Percentiles rank a stretch among this genome's conserved stretches.
phyloP scores from a whole-genome alignment of 2,797 vertebrate genomes.

The Falco columbarius region DNA sequence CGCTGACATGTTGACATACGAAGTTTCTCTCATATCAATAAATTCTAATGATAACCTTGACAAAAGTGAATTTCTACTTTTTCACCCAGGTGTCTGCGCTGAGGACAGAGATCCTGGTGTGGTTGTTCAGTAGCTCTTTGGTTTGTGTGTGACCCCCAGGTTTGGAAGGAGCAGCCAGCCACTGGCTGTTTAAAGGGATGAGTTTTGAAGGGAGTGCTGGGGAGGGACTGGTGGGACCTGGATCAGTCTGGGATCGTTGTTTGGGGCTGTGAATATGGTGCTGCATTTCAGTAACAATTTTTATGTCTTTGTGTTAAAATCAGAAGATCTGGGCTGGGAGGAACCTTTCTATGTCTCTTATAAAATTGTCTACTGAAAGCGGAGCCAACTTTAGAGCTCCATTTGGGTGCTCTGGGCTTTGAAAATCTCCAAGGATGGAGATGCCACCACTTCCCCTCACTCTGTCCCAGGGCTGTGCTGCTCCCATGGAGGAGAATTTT shows the following conservation, averaged over 20 bases:
- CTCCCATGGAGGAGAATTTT: background rate
- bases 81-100: background rate
- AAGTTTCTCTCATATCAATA: constrained; percentile 67
- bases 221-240: background rate
- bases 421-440: background rate
- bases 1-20: constrained; percentile 13
- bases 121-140: background rate
- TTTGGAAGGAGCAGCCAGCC: background rate
- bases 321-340: background rate
- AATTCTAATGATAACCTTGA: constrained; percentile 62
- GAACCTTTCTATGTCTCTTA: background rate
- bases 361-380: background rate
- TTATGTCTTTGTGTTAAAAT: background rate
- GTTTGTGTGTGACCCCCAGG: background rate
- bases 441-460: background rate
- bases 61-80: background rate
- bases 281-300: background rate
- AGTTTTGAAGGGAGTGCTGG: background rate
- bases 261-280: fast-evolving
- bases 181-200: background rate
- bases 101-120: background rate
- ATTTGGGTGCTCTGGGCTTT: background rate
- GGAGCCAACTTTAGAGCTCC: background rate
- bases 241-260: fast-evolving
- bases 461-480: background rate